These are phyloP conservation scores for Pelmatolapia mariae DNA, from an alignment of 2,113 vertebrate species.

Conservation along the genomic window DNA sequence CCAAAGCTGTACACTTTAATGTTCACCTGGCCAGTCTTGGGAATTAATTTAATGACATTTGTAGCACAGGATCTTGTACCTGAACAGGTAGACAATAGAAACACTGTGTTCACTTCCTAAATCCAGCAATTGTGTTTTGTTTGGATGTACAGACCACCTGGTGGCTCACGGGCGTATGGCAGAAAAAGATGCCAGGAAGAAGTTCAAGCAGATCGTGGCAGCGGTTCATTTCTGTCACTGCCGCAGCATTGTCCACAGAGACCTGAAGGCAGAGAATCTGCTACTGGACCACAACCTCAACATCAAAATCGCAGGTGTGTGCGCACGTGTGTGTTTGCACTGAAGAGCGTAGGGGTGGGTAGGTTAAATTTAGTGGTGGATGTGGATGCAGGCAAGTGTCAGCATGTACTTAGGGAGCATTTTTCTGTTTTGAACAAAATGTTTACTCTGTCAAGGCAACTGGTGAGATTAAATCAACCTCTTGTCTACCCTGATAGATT, in stretches of 20 bases:
- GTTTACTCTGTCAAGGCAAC: neutral
- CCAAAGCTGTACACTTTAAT: neutral
- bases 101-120: neutral
- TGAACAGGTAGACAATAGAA: neutral
- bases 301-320: conserved; percentile 64
- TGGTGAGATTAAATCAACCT: neutral
- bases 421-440: neutral
- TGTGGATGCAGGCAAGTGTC: neutral
- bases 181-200: conserved; percentile 93
- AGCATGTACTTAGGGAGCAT: neutral
- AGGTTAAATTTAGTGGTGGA: neutral
- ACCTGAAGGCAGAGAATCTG: conserved; percentile 97
- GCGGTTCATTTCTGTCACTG: conserved; percentile 98
- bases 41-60: neutral
- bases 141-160: conserved; percentile 81
- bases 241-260: conserved; percentile 93
- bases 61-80: neutral
- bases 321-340: neutral
- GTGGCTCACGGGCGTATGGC: conserved; percentile 98
- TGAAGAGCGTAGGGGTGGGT: neutral
- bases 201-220: conserved; percentile 97
- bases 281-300: conserved; percentile 85
- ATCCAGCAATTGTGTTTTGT: neutral
- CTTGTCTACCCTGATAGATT: conserved; percentile 71
- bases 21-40: neutral